Evolutionary conservation across 1,140 invertebrate genomes (phyloP).

Genomic region (Drosophila fuyamai): DNA sequence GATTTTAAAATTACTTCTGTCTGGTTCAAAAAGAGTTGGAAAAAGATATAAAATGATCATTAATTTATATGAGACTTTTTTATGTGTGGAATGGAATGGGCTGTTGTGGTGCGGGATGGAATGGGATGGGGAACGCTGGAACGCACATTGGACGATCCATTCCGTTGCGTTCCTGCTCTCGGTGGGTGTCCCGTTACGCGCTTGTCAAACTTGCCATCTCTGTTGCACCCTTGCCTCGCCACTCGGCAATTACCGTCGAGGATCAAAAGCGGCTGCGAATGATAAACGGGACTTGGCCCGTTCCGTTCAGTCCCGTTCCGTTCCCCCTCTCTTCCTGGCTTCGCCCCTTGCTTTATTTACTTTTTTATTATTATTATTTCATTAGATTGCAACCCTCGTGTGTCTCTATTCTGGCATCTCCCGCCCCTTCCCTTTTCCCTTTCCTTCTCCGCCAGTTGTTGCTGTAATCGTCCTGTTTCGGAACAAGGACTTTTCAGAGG

Average conservation of each 20-base stretch:
- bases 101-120: conserved; percentile 1
- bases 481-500: conserved; percentile 18
- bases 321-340: conserved; percentile 1
- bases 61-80: no score
- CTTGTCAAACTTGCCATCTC: conserved; percentile 1
- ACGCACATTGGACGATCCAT: conserved; percentile 25
- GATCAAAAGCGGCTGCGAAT: conserved; percentile 55
- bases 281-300: conserved; percentile 49
- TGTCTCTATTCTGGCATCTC: conserved; percentile 3
- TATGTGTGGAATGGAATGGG: neutral
- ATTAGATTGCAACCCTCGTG: conserved; percentile 77
- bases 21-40: no score
- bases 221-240: conserved; percentile 11
- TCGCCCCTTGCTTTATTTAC: conserved; percentile 12
- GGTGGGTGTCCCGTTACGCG: conserved; percentile 44
- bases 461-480: conserved; percentile 26
- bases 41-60: no score
- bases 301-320: conserved; percentile 21
- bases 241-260: conserved; percentile 19
- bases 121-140: neutral
- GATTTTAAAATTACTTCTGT: no score
- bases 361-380: conserved; percentile 78
- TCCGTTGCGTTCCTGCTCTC: conserved; percentile 2
- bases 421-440: neutral
- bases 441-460: neutral